Conservation (phyloP, 2,113 vertebrate genomes). For the Ivindomyrus marchei region DNA sequence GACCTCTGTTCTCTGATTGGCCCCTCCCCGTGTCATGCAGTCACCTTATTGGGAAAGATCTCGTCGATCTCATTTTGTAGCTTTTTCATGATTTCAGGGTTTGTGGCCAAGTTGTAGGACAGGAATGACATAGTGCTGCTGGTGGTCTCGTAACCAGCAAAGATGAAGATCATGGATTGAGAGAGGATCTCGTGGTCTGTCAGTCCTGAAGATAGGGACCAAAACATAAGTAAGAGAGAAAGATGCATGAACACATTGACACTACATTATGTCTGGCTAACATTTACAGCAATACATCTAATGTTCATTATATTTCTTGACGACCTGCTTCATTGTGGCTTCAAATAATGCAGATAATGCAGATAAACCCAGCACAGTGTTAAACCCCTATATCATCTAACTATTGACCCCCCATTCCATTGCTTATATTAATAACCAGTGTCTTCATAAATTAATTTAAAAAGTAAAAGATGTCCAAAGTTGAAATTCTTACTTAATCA, state of each 20-base stretch:
- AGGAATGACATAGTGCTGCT: constrained; percentile 63
- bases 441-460: not conserved
- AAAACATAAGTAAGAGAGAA: not conserved
- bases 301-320: not conserved
- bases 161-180: constrained; percentile 67
- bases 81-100: constrained; percentile 59
- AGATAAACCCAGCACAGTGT: not conserved
- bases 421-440: not conserved
- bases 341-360: not conserved
- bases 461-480: not conserved
- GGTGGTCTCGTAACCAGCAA: constrained; percentile 73
- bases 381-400: not conserved
- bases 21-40: not conserved
- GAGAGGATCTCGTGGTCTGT: constrained; percentile 72
- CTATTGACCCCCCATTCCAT: not conserved
- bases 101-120: constrained; percentile 61
- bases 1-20: not conserved
- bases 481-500: not conserved
- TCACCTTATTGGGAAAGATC: constrained; percentile 66
- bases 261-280: not conserved
- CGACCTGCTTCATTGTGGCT: not conserved
- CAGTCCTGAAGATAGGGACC: constrained; percentile 51
- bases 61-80: constrained; percentile 66
- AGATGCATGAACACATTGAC: not conserved
- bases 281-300: not conserved